Conservation (phyloP, 2,113 vertebrate species). For the Cinclus mexicanus region DNA sequence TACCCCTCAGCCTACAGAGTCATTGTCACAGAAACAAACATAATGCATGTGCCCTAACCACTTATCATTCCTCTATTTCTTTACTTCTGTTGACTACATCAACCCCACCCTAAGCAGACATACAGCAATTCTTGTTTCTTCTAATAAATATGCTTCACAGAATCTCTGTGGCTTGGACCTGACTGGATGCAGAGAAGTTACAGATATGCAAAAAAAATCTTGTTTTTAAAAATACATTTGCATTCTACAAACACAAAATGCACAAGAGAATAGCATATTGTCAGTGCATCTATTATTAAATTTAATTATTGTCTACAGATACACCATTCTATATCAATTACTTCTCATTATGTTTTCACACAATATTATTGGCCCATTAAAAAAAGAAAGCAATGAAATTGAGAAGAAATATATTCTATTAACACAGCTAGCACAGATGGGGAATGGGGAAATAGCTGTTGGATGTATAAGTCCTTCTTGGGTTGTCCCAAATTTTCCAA, state of each 20-base stretch:
- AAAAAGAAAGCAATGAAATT: not conserved
- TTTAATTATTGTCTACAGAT: not conserved
- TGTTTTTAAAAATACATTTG: not conserved
- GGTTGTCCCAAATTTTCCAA: not conserved
- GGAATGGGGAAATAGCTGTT: not conserved
- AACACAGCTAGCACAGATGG: not conserved
- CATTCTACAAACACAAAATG: not conserved
- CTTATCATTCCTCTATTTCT: not conserved
- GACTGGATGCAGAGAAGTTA: not conserved
- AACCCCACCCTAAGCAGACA: not conserved
- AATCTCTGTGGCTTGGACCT: not conserved
- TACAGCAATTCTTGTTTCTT: not conserved
- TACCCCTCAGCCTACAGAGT: not conserved
- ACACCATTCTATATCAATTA: not conserved
- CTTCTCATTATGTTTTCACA: not conserved
- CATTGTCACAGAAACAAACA: not conserved
- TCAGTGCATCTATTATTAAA: not conserved
- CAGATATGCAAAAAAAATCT: not conserved
- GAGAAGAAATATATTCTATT: not conserved
- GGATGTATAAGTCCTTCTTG: not conserved
- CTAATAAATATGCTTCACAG: not conserved
- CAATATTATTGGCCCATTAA: not conserved
- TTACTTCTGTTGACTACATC: not conserved
- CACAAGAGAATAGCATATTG: not conserved
- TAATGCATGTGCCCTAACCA: not conserved